A percentile compares a stretch with the other conserved stretches of the same genome.
Conservation (phyloP, 2,113 vertebrate genomes). For the Crotophaga sulcirostris region DNA sequence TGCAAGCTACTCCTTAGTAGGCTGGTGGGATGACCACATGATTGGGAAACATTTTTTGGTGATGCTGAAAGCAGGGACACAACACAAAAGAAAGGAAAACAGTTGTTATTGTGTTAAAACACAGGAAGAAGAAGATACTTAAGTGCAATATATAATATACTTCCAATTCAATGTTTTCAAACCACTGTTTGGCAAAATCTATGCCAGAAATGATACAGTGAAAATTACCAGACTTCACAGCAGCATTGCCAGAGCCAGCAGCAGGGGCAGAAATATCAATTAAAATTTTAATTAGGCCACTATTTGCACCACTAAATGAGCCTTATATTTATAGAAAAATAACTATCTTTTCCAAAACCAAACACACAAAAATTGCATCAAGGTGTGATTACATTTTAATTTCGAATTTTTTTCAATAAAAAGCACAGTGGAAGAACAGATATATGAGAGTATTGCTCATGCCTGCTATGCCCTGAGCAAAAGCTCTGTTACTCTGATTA, state of each 20-base stretch:
- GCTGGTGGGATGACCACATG: background rate
- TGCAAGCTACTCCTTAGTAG: background rate
- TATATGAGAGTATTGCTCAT: slow-evolving; percentile 57
- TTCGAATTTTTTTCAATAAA: background rate
- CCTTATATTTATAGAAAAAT: background rate
- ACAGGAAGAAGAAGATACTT: background rate
- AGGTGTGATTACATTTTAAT: background rate
- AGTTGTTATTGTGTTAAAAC: background rate
- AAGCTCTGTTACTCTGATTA: slow-evolving; percentile 73
- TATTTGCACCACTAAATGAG: background rate
- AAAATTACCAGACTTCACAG: background rate
- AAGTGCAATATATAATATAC: background rate
- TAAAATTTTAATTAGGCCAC: background rate
- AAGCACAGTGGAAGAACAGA: slow-evolving; percentile 50
- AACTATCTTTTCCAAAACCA: background rate
- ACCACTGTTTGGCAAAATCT: background rate
- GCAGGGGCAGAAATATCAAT: background rate
- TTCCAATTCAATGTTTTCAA: background rate
- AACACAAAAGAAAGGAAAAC: background rate
- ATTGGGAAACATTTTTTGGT: background rate
- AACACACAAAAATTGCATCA: background rate
- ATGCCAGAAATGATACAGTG: background rate
- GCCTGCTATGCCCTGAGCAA: slow-evolving; percentile 50
- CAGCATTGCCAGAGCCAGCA: background rate
- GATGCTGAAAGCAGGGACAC: background rate